Percentiles rank a stretch among this genome's conserved stretches.
Evolutionary conservation across 2,888 invertebrate species (phyloP).

Genomic region (Temnothorax ravouxi): DNA sequence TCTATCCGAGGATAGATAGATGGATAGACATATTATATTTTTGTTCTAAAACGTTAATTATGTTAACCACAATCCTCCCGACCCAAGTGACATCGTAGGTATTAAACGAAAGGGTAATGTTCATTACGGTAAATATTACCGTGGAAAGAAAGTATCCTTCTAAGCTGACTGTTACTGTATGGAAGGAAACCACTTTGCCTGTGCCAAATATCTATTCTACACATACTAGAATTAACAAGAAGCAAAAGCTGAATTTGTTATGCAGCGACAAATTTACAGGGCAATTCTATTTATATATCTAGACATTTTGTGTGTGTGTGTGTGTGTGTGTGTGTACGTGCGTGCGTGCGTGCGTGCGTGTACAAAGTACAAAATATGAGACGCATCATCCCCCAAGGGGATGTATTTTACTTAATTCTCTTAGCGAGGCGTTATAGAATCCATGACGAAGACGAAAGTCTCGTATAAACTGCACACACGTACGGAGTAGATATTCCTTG

Average conservation of each 20-base stretch:
- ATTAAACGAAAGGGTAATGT: background rate
- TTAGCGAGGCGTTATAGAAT: background rate
- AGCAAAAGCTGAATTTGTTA: conserved; percentile 25
- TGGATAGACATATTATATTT: background rate
- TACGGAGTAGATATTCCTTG: conserved; percentile 16
- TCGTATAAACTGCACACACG: conserved; percentile 4
- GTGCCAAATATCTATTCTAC: conserved; percentile 35
- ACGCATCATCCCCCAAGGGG: conserved; percentile 27
- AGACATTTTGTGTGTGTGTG: background rate
- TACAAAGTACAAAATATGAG: conserved; percentile 33
- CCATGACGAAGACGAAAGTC: background rate
- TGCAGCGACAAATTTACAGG: conserved; percentile 16
- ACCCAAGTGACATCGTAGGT: background rate
- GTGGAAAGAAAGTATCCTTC: background rate
- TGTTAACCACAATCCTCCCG: conserved; percentile 1
- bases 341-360: too few species aligned
- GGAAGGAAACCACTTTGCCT: conserved; percentile 19
- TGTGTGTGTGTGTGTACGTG: too few species aligned
- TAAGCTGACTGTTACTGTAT: background rate
- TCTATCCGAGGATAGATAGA: background rate
- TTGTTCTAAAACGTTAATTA: conserved; percentile 18
- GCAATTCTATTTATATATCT: conserved; percentile 33
- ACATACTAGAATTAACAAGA: background rate
- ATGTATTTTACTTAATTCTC: conserved; percentile 2
- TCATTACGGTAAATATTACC: background rate